A percentile compares a stretch with the other conserved stretches of the same genome.
These are phyloP conservation scores for Drosophila sucinea DNA, from an alignment of 1,140 invertebrate genomes.

Conservation along the genomic window DNA sequence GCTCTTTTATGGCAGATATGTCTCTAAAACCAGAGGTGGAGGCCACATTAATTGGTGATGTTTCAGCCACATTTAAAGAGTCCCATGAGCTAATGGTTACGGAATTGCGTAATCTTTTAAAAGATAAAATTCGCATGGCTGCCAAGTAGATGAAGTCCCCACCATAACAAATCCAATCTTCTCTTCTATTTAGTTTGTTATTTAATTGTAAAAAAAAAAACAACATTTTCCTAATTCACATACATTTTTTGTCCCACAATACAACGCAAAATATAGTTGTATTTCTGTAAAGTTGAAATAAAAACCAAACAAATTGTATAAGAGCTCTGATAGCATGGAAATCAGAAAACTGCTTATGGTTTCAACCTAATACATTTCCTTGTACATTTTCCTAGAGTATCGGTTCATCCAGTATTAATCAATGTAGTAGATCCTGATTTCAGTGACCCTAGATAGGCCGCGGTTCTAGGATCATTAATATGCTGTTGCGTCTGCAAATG, in stretches of 20 bases:
- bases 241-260: conserved; percentile 25
- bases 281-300: conserved; percentile 60
- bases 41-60: conserved; percentile 73
- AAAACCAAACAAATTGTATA: conserved; percentile 57
- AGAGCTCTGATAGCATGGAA: conserved; percentile 4
- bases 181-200: conserved; percentile 61
- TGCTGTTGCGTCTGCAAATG: conserved; percentile 77
- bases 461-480: conserved; percentile 64
- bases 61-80: conserved; percentile 77
- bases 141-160: conserved; percentile 53
- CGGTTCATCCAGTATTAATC: not conserved
- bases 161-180: conserved; percentile 37
- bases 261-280: conserved; percentile 21
- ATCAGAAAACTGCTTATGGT: not conserved
- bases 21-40: conserved; percentile 79
- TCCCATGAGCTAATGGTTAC: conserved; percentile 78
- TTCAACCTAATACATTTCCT: no score
- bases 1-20: conserved; percentile 80
- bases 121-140: conserved; percentile 82
- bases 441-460: conserved; percentile 41
- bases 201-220: conserved; percentile 71
- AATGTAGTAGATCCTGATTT: conserved; percentile 20
- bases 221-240: conserved; percentile 20
- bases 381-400: not conserved
- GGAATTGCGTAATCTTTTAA: conserved; percentile 76